A percentile compares a stretch with the other conserved stretches of the same genome.
These are phyloP conservation scores for Drosophila lacicola DNA, from an alignment of 2,888 invertebrate species.

Conservation along the genomic window DNA sequence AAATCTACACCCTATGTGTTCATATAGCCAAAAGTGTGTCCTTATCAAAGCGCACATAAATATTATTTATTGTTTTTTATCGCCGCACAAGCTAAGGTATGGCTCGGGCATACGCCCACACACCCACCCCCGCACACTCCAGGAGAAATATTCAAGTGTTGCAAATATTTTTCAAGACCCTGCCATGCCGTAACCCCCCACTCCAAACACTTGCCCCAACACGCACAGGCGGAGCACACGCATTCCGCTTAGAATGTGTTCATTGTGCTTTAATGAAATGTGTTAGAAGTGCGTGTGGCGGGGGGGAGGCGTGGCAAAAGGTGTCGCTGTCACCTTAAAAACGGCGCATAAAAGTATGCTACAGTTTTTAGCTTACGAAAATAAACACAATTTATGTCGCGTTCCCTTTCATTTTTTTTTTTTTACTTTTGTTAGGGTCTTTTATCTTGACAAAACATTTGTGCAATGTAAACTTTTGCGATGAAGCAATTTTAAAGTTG, in stretches of 20 bases:
- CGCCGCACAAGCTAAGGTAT: constrained; percentile 42
- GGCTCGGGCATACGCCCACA: neutral
- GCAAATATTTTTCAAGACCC: constrained; percentile 66
- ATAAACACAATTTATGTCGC: constrained; percentile 75
- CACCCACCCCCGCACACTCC: constrained; percentile 7
- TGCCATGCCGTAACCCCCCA: neutral
- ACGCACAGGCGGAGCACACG: constrained; percentile 11
- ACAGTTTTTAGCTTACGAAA: constrained; percentile 49
- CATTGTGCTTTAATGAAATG: constrained; percentile 79
- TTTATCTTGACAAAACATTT: constrained; percentile 65
- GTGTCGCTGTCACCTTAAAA: constrained; percentile 69
- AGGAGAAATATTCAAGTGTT: constrained; percentile 66
- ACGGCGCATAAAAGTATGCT: constrained; percentile 68
- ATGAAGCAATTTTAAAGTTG: constrained; percentile 70
- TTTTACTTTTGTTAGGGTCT: neutral
- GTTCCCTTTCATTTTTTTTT: constrained; percentile 24
- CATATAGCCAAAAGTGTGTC: constrained; percentile 52
- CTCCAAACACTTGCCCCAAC: constrained; percentile 1
- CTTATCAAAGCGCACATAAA: constrained; percentile 74
- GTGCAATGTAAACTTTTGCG: constrained; percentile 60
- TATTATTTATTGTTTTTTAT: constrained; percentile 77
- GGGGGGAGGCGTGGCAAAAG: constrained; percentile 14
- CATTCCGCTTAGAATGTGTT: constrained; percentile 61
- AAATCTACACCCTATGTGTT: constrained; percentile 27
- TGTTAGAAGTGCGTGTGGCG: constrained; percentile 26